Conservation (phyloP, 2,113 vertebrate genomes). For the Paradoxurus hermaphroditus region DNA sequence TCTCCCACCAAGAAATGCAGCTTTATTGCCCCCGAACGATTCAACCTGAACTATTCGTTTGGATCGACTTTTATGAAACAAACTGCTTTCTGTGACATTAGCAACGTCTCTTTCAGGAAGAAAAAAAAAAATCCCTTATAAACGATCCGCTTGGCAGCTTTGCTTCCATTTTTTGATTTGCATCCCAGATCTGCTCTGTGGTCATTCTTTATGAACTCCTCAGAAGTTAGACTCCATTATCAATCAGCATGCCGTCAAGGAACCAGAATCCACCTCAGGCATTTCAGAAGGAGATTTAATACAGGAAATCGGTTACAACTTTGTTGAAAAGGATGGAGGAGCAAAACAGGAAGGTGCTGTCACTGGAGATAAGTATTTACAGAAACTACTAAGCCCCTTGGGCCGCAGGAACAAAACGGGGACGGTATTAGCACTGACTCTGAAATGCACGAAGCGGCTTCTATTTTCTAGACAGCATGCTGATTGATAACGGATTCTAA, state of each 20-base stretch:
- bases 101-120: neutral
- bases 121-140: neutral
- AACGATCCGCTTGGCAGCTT: neutral
- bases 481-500: neutral
- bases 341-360: neutral
- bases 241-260: neutral
- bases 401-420: neutral
- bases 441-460: neutral
- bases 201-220: slow-evolving; percentile 15
- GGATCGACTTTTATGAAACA: neutral
- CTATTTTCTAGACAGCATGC: neutral
- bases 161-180: neutral
- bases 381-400: neutral
- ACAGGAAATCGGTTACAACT: neutral
- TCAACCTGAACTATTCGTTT: neutral
- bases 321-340: neutral
- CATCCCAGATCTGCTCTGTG: slow-evolving; percentile 20
- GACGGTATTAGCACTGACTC: neutral
- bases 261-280: neutral
- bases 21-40: neutral
- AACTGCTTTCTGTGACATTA: neutral
- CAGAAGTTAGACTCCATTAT: neutral
- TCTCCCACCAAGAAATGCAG: neutral
- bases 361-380: neutral
- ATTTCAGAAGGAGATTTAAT: neutral